Base-by-base conservation (phyloP, 2,797 vertebrate species). In the Neosilurus mollespiculum region DNA sequence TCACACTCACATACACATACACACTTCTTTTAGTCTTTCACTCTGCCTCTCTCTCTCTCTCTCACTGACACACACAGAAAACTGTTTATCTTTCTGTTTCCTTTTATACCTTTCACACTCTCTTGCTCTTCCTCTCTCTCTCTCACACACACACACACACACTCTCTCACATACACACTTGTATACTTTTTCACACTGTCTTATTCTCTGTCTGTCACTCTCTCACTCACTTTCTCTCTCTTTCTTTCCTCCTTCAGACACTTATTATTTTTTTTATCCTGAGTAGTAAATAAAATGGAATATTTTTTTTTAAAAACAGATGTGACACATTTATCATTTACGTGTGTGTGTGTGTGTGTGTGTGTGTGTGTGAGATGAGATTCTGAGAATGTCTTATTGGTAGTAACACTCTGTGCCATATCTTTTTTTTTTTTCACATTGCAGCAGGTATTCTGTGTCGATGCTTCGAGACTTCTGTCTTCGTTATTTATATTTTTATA, bases 401-500 rank as follows among this genome's bases (percentile, higher is more conserved):
- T 65, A 79, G 12, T 65, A 79, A 53, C 24, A 53, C 24, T 66
- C 43, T 4, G 49, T 79, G 61, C 61, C 61, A 22, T 79, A n/a
- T n/a, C n/a, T 78, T 51, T 26, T 65, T 79, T 8, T 43, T 8
- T 2, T 43, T 43, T 43, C 43, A 53, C 43, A 65, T 53, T 53
- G 43, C 61, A 65, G 77, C 43, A 53, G 61, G 77, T 79, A 65
- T 79, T 79, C 62, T 8, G 9, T 78, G 43, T 53, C 30, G 2
- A 10, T 53, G n/a, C n/a, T 24, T 30, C 14, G 9, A 9, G 73
- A 58, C 30, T 9, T 16, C n/a, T 26, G 59, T 78, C 59, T 78
- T 79, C 16, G 65, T 78, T 65, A 79, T 79, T 53, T 53, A 18
- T 73, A 80, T 9, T 65, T 67, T 81, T 66, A n/a, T 43, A 67